Conservation (phyloP, 2,888 invertebrate genomes). For the Ochropleura plecta region DNA sequence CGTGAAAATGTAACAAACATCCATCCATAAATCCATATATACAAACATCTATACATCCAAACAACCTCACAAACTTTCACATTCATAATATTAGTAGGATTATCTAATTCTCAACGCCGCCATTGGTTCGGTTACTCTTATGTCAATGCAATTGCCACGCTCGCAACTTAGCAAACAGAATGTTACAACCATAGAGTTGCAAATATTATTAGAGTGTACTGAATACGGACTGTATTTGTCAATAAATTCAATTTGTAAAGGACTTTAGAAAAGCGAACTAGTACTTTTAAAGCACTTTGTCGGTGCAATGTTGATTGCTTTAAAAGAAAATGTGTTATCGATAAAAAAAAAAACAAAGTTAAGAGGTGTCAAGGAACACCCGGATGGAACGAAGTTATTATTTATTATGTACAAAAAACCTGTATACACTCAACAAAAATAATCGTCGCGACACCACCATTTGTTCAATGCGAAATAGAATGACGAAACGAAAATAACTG, state of each 20-base stretch:
- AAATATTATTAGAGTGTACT: slow-evolving; percentile 26
- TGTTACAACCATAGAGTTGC: slow-evolving; percentile 8
- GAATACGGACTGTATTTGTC: slow-evolving; percentile 29
- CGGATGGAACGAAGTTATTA: too few relatives aligned
- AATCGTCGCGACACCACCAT: too few relatives aligned
- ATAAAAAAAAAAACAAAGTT: neutral
- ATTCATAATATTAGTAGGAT: too few relatives aligned
- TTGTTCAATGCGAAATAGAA: too few relatives aligned
- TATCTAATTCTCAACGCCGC: neutral
- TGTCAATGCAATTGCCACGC: slow-evolving; percentile 8
- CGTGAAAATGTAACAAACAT: too few relatives aligned
- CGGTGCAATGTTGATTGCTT: neutral
- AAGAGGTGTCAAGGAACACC: too few relatives aligned
- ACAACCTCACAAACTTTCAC: too few relatives aligned
- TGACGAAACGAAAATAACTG: too few relatives aligned
- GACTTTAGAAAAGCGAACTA: slow-evolving; percentile 21
- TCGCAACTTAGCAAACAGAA: slow-evolving; percentile 14
- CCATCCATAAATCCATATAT: too few relatives aligned
- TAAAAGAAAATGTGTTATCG: neutral
- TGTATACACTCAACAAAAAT: too few relatives aligned
- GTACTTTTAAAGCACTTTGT: neutral
- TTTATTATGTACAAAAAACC: too few relatives aligned
- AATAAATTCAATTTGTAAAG: slow-evolving; percentile 37
- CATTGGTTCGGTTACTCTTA: neutral
- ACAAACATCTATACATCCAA: too few relatives aligned